A percentile compares a stretch with the other conserved stretches of the same genome.
These are phyloP conservation scores for Steinernema hermaphroditum DNA, from an alignment of 2,888 invertebrate genomes.

Conservation along the genomic window DNA sequence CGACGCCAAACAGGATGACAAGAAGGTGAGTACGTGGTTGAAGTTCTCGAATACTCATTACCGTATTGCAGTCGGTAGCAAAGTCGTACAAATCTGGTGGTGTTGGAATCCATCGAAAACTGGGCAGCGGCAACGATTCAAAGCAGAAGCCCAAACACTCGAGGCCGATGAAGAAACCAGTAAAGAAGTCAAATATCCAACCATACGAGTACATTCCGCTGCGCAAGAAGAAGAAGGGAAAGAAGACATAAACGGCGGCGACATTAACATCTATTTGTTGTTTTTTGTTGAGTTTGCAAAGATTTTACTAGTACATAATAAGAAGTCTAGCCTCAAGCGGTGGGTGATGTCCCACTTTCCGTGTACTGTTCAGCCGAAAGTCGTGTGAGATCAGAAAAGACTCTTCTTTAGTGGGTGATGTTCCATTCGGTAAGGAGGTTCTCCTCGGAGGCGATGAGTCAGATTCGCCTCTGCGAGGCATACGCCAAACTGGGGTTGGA, in stretches of 20 bases:
- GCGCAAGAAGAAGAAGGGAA: slow-evolving; percentile 21
- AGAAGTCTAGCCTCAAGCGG: background rate
- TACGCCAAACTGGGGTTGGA: slow-evolving; percentile 72
- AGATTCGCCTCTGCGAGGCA: slow-evolving; percentile 24
- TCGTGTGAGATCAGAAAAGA: background rate
- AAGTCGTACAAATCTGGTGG: slow-evolving; percentile 26
- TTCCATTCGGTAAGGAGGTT: slow-evolving; percentile 2
- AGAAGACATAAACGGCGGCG: slow-evolving; percentile 12
- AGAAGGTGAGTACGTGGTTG: slow-evolving; percentile 9
- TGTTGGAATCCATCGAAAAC: slow-evolving; percentile 14
- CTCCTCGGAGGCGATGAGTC: background rate
- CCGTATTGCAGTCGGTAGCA: slow-evolving; percentile 1
- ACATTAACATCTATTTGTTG: slow-evolving; percentile 18
- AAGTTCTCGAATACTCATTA: background rate
- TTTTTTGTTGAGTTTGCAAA: slow-evolving; percentile 28
- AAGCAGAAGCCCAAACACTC: slow-evolving; percentile 2
- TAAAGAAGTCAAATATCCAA: slow-evolving; percentile 24
- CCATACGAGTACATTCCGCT: slow-evolving; percentile 28
- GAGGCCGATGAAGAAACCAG: slow-evolving; percentile 16
- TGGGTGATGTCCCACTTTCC: background rate
- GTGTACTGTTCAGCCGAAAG: too few species aligned
- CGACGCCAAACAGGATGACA: slow-evolving; percentile 15
- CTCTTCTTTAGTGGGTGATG: slow-evolving; percentile 1
- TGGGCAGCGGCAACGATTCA: background rate
- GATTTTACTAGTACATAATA: slow-evolving; percentile 27